phyloP scores from a whole-genome alignment of 2,113 vertebrate species.

The Centrocercus urophasianus region DNA sequence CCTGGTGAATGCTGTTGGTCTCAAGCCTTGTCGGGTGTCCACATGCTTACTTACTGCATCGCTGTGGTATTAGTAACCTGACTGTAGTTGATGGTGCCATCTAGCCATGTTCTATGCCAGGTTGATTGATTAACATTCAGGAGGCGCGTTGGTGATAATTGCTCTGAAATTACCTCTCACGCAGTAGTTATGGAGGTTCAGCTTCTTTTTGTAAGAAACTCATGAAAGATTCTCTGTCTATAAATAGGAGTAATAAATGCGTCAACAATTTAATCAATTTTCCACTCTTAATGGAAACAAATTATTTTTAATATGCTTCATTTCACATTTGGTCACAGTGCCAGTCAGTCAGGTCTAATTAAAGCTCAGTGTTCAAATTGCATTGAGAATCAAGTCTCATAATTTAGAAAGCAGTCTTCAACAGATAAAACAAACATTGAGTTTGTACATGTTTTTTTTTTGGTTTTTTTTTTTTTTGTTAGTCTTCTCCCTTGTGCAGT shows the following conservation, averaged over 20 bases:
- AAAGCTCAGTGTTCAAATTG: slow-evolving; percentile 8
- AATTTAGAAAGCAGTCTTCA: not conserved
- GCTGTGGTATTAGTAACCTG: rapidly evolving
- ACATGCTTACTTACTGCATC: not conserved
- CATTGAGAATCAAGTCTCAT: not conserved
- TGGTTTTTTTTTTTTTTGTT: not conserved
- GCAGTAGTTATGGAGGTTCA: not conserved
- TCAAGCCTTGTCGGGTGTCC: not conserved
- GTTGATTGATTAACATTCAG: not conserved
- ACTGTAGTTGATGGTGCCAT: not conserved
- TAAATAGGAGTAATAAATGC: slow-evolving; percentile 2
- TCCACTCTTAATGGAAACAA: not conserved
- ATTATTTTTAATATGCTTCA: slow-evolving; percentile 2
- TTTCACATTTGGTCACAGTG: slow-evolving; percentile 1
- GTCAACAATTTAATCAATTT: slow-evolving; percentile 8
- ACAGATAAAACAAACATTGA: not conserved
- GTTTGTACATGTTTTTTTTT: not conserved
- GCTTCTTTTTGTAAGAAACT: not conserved
- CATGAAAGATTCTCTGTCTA: not conserved
- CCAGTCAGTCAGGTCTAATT: not conserved
- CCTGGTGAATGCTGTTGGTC: not conserved
- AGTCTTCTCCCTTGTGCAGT: not conserved
- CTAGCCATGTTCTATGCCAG: not conserved
- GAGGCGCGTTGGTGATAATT: not conserved
- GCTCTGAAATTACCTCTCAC: not conserved